Conservation (phyloP, 2,113 vertebrate species). For the Nymphicus hollandicus region DNA sequence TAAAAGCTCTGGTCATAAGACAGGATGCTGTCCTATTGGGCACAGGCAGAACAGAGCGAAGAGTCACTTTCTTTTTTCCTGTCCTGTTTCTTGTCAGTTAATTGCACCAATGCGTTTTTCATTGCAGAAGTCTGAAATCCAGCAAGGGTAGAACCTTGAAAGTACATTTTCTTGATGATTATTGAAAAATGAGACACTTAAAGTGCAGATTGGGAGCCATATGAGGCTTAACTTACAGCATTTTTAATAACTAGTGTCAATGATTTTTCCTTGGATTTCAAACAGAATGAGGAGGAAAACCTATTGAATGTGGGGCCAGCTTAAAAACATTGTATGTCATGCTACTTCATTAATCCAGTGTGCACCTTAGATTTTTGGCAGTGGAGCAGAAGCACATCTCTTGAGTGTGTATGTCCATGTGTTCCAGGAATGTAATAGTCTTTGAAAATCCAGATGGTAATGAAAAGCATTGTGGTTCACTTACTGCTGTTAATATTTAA, state of each 20-base stretch:
- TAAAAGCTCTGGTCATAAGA: background rate
- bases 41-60: background rate
- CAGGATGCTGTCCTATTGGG: background rate
- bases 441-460: background rate
- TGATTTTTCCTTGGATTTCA: background rate
- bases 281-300: background rate
- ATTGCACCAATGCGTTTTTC: background rate
- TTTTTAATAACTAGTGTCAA: background rate
- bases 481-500: conserved; percentile 19
- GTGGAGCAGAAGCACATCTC: background rate
- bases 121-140: background rate
- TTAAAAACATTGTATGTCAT: background rate
- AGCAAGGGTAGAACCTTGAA: background rate
- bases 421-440: background rate
- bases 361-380: background rate
- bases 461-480: background rate
- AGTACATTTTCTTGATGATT: background rate
- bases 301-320: background rate
- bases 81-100: background rate
- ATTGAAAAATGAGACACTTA: background rate
- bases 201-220: background rate
- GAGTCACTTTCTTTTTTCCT: background rate
- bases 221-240: background rate
- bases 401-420: background rate
- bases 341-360: background rate